Evolutionary conservation across 2,113 vertebrate species (phyloP), one percentile per base, ranked within the genome.

Genomic region (Ailuropoda melanoleuca): DNA sequence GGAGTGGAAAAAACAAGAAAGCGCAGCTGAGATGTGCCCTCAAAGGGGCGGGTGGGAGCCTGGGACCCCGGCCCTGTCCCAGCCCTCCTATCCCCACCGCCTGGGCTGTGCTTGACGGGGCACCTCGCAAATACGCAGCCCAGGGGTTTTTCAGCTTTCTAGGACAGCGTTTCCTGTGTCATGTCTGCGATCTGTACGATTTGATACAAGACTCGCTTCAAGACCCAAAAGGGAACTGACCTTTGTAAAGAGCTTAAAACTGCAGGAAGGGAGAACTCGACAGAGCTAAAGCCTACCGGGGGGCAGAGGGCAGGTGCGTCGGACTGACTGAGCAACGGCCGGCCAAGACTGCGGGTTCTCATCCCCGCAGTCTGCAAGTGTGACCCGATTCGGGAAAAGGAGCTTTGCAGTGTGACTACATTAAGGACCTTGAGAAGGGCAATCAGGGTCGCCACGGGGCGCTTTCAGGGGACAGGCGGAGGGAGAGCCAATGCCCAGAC

Each of bases 91-190:
- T 8, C 4, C n/a, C 31, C 43, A 58, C 26, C 8, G 3, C 19
- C 62, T 1, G 18, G 23, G 37, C 50, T 56, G 31, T 19, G n/a
- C 23, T 50, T 50, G 23, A 19, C 5, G 17, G 55, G 19, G 23
- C 90, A 82, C 29, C 68, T 87, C 78, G 93, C 64, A 53, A 29
- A 68, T n/a, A 55, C 0, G 14, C 60, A 62, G 26, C 53, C 31
- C 37, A 34, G 19, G 34, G 0, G 88, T 95, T 94, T 91, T 89
- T 88, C 86, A 97, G 68, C 83, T 90, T 89, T 95, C 70, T 74
- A 23, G 39, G 98, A n/a, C 62, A 96, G 97, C 72, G 96, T 95
- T 96, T 96, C 97, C 92, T 89, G n/a, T 81, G 92, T 78, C 94
- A n/a, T 85, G 90, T 87, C 88, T 95, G 85, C 53, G 80, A 46